Evolutionary conservation across 2,888 invertebrate species (phyloP).

Genomic region (Andrena chrysosceles): DNA sequence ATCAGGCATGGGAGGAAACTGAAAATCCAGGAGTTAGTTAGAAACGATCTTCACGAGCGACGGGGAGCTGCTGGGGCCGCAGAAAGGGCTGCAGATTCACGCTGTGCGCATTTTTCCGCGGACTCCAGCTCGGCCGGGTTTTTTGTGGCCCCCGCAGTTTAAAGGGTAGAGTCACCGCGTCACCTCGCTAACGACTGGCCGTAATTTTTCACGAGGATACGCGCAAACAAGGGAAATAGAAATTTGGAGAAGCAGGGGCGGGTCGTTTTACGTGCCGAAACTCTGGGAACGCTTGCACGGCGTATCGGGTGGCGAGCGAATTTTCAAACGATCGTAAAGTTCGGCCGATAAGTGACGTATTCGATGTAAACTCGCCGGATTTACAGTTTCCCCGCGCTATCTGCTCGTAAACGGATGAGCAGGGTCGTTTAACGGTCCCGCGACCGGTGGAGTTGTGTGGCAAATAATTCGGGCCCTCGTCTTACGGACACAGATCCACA

Average conservation of each 20-base stretch:
- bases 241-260: not conserved
- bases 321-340: not conserved
- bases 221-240: constrained; percentile 31
- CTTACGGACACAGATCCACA: constrained; percentile 5
- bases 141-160: constrained; percentile 38
- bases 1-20: not conserved
- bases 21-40: constrained; percentile 21
- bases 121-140: not conserved
- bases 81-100: constrained; percentile 33
- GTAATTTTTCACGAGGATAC: constrained; percentile 51
- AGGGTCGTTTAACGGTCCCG: not conserved
- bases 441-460: not conserved
- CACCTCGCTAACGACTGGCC: constrained; percentile 46
- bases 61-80: constrained; percentile 2
- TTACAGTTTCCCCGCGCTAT: not conserved
- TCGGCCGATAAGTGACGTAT: not conserved
- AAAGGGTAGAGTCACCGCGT: constrained; percentile 9
- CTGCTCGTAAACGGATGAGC: not conserved
- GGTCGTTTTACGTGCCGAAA: not conserved
- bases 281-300: not conserved
- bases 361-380: not conserved
- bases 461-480: constrained; percentile 8
- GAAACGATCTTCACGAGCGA: constrained; percentile 20
- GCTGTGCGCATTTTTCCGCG: not conserved
- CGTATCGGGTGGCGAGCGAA: not conserved